These are phyloP conservation scores for Laspeyria flexula DNA, from an alignment of 2,888 invertebrate species.

Conservation along the genomic window DNA sequence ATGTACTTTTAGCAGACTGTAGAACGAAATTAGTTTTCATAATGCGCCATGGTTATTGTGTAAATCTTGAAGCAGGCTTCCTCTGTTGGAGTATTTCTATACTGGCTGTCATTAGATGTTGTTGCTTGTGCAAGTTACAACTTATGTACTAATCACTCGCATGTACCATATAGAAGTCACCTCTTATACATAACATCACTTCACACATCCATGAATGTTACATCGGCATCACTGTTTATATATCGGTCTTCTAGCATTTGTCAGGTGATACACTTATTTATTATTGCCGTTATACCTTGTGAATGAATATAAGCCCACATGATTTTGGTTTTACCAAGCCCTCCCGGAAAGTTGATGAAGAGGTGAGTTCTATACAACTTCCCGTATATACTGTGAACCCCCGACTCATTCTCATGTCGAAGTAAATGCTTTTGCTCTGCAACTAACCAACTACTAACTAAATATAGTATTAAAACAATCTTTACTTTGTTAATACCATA, in stretches of 20 bases:
- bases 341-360: conserved; percentile 59
- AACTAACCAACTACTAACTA: conserved; percentile 46
- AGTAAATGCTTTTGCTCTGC: conserved; percentile 52
- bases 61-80: conserved; percentile 1
- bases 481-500: conserved; percentile 21
- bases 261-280: conserved; percentile 86
- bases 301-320: conserved; percentile 27
- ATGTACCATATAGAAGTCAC: conserved; percentile 76
- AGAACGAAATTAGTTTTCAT: conserved; percentile 4
- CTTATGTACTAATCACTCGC: conserved; percentile 62
- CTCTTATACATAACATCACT: conserved; percentile 74
- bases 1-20: neutral
- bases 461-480: neutral
- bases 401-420: conserved; percentile 44
- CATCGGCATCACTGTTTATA: conserved; percentile 63
- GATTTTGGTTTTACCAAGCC: conserved; percentile 48
- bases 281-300: conserved; percentile 45
- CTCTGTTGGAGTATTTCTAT: conserved; percentile 13
- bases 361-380: conserved; percentile 79
- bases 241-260: conserved; percentile 87
- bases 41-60: conserved; percentile 2
- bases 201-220: conserved; percentile 79
- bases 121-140: conserved; percentile 68
- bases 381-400: conserved; percentile 28
- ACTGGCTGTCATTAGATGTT: conserved; percentile 49